These are phyloP conservation scores for Thereva nobilitata DNA, from an alignment of 2,888 invertebrate genomes.

Conservation along the genomic window DNA sequence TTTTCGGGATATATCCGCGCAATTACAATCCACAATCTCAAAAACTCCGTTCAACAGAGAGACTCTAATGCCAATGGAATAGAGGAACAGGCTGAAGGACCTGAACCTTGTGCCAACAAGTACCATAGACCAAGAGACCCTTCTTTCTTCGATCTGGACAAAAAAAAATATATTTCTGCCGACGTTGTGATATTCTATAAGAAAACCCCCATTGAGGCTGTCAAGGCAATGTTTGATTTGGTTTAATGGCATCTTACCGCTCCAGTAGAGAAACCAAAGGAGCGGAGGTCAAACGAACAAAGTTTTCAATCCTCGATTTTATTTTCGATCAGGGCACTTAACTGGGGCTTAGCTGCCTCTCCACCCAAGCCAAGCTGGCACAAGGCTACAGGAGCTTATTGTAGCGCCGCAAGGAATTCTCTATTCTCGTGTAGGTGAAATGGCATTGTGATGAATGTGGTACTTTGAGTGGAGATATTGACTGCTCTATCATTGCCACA, in stretches of 20 bases:
- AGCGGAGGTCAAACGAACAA: conserved; percentile 27
- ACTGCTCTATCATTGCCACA: no score
- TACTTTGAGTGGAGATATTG: no score
- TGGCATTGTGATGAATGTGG: no score
- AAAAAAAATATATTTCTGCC: conserved; percentile 4
- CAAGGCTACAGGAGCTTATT: no score
- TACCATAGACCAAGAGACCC: not conserved
- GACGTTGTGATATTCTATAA: conserved; percentile 19
- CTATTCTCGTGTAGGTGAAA: no score
- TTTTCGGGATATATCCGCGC: conserved; percentile 28
- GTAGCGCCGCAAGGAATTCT: no score
- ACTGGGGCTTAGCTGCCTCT: not conserved
- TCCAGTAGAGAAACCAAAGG: conserved; percentile 16
- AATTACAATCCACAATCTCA: conserved; percentile 11
- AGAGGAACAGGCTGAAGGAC: not conserved
- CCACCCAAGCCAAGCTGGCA: not conserved
- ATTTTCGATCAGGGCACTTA: conserved; percentile 27
- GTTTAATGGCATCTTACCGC: conserved; percentile 30
- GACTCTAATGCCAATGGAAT: not conserved
- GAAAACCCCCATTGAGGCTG: conserved; percentile 12
- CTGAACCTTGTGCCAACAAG: conserved; percentile 3
- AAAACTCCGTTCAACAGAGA: not conserved
- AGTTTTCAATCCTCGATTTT: conserved; percentile 28
- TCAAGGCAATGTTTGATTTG: conserved; percentile 30
- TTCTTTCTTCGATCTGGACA: conserved; percentile 6